phyloP scores from a whole-genome alignment of 2,888 invertebrate species.

The Theretra japonica region DNA sequence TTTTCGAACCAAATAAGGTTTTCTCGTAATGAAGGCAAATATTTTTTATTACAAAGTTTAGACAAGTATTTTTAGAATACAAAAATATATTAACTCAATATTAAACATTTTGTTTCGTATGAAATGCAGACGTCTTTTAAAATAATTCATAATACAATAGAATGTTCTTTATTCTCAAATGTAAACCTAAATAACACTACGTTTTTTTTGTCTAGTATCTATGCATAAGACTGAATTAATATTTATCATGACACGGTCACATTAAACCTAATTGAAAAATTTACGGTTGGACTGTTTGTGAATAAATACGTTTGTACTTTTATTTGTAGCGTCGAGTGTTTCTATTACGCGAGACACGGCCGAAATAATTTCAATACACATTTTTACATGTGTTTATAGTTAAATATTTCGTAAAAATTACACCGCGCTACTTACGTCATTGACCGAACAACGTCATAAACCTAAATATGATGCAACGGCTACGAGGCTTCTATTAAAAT shows the following conservation, averaged over 20 bases:
- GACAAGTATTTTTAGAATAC: too few relatives aligned
- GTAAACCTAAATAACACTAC: too few relatives aligned
- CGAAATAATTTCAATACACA: constrained; percentile 14
- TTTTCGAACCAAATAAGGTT: too few relatives aligned
- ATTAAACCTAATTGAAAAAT: constrained; percentile 10
- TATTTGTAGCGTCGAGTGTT: not conserved
- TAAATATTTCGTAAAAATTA: constrained; percentile 1
- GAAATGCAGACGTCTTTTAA: too few relatives aligned
- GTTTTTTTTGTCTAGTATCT: not conserved
- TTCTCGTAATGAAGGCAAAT: too few relatives aligned
- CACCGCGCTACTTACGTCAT: not conserved
- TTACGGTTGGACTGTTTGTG: not conserved
- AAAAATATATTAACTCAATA: too few relatives aligned
- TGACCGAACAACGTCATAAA: not conserved
- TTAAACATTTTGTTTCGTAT: too few relatives aligned
- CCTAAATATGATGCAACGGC: not conserved
- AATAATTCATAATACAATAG: too few relatives aligned
- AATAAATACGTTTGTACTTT: not conserved
- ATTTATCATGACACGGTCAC: not conserved
- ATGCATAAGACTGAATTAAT: not conserved
- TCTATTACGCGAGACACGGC: not conserved
- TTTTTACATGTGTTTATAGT: constrained; percentile 7
- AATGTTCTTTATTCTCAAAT: too few relatives aligned
- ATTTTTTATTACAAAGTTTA: too few relatives aligned
- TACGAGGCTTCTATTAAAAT: not conserved